These are phyloP conservation scores for Drosophila mimetica DNA, from an alignment of 2,888 invertebrate genomes.

Conservation along the genomic window DNA sequence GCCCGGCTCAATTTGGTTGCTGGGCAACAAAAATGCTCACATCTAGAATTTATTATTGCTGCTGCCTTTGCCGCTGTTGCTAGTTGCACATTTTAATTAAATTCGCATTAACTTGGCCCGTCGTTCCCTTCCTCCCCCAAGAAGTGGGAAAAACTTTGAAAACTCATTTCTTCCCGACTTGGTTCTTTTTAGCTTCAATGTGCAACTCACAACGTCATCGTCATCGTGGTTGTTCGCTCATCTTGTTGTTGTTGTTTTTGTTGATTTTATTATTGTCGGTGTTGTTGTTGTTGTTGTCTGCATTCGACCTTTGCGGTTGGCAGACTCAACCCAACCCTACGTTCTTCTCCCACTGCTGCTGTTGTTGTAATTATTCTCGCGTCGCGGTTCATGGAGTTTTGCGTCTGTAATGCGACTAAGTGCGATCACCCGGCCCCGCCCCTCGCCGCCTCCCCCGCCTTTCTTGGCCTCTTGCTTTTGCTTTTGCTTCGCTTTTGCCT, in stretches of 20 bases:
- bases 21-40: constrained; percentile 73
- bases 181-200: constrained; percentile 26
- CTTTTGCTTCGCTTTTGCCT: constrained; percentile 29
- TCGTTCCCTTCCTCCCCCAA: constrained; percentile 44
- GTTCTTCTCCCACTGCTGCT: constrained; percentile 48
- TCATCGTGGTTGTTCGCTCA: constrained; percentile 22
- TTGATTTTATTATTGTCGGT: constrained; percentile 7
- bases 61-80: constrained; percentile 48
- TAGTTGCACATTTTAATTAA: constrained; percentile 80
- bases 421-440: constrained; percentile 58
- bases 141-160: constrained; percentile 74
- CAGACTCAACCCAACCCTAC: constrained; percentile 69
- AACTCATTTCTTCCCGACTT: constrained; percentile 68
- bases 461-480: constrained; percentile 13
- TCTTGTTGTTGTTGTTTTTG: constrained; percentile 4
- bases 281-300: constrained; percentile 62
- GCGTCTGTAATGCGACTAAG: constrained; percentile 74
- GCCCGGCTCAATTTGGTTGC: constrained; percentile 63
- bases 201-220: constrained; percentile 53
- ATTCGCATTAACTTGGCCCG: constrained; percentile 75
- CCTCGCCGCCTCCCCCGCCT: constrained; percentile 24
- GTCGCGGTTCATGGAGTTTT: constrained; percentile 80
- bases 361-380: constrained; percentile 79
- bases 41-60: constrained; percentile 60
- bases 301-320: constrained; percentile 78